Base-by-base conservation (phyloP, 1,140 invertebrate genomes). In the Drosophila bocqueti region DNA sequence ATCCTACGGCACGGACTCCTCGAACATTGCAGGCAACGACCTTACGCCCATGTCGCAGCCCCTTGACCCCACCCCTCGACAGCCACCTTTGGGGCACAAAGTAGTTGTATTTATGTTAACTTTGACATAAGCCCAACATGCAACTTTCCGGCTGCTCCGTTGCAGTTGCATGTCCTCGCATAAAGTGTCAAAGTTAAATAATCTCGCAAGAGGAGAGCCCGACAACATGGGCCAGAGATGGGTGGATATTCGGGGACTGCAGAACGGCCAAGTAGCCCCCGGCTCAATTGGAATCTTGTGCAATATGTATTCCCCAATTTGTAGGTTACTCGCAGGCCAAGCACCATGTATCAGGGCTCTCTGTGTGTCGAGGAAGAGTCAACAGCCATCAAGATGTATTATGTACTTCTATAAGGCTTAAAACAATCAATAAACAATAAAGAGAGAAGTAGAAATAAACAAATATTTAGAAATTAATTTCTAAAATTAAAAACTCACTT, bases 101-200 rank as follows among this genome's bases (percentile, higher is more conserved):
- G 75, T 79, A 82, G 83, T 87, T 79, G 85, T 89, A 89, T 89
- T 89, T 82, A 89, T 90, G 85, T 89, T 90, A 82, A 79, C 78
- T 90, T 90, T 90, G 85, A 89, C 85, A 89, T 85, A 90, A 90
- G 85, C 79, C 49, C 57, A 79, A 89, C 85, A 89, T 90, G 85
- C 84, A 90, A 84, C 81, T 74, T 86, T 89, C 40, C 68, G 77
- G 71, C 46, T 73, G 71, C 69, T 73, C 71, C 38, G 52, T 73
- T 74, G 71, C 68, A 73, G 67, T 87, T 87, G 81, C 84, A 86
- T 83, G 84, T 83, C 64, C 76, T 81, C 76, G 77, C 79, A 83
- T 71, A 77, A 87, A 87, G 83, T 86, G 83, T 77, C 84, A 89
- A 89, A 83, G 76, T 87, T 86, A 79, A 86, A 87, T 86, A 83